These are phyloP conservation scores for Hormaphis cornu DNA, from an alignment of 1,140 invertebrate species.

Conservation along the genomic window DNA sequence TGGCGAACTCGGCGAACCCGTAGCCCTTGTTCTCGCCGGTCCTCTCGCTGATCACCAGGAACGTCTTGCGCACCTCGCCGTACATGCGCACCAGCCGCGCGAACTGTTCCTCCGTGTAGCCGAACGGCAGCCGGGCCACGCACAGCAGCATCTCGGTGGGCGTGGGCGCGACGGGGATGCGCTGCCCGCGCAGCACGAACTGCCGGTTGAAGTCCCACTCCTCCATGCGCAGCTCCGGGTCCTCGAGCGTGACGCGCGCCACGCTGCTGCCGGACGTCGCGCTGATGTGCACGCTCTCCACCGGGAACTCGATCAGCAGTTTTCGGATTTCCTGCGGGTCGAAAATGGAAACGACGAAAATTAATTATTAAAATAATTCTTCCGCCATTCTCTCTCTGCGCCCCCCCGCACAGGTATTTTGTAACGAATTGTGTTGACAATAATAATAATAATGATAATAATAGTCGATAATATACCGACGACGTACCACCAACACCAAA, in stretches of 20 bases:
- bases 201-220: slow-evolving; percentile 42
- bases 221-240: slow-evolving; percentile 42
- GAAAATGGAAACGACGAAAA: background rate
- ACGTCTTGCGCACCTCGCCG: slow-evolving; percentile 46
- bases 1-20: slow-evolving; percentile 52
- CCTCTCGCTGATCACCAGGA: slow-evolving; percentile 49
- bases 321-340: slow-evolving; percentile 41
- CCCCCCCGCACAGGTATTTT: no score
- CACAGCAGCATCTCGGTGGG: slow-evolving; percentile 49
- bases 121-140: slow-evolving; percentile 47
- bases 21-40: slow-evolving; percentile 52
- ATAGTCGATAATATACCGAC: no score
- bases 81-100: slow-evolving; percentile 43
- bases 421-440: no score
- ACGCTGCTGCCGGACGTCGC: slow-evolving; percentile 39
- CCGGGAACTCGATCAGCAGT: slow-evolving; percentile 41
- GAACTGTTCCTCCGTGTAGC: slow-evolving; percentile 47
- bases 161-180: slow-evolving; percentile 44
- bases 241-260: slow-evolving; percentile 41
- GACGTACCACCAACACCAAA: no score
- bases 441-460: no score
- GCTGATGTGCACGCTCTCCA: slow-evolving; percentile 41
- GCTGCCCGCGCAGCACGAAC: slow-evolving; percentile 43
- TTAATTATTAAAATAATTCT: no score
- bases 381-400: no score